Evolutionary conservation across 53 echinoderm and acorn worm genomes (phyloP).

Genomic region (Echinarachnius parma): DNA sequence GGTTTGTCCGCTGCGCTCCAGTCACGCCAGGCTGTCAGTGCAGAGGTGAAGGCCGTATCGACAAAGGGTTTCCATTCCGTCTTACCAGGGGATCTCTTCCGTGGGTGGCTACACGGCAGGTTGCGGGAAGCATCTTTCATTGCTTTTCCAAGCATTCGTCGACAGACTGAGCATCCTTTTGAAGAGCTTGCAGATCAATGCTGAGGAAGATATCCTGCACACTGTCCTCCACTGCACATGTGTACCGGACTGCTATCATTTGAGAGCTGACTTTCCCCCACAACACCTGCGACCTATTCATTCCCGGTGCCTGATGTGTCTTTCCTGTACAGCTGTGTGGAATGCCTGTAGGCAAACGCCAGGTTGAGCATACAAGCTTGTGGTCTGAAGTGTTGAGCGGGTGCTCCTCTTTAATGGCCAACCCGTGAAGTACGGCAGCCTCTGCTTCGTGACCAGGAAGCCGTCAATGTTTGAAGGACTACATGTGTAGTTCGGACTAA

Average conservation of each 20-base stretch:
- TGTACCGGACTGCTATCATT: background rate
- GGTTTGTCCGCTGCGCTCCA: background rate
- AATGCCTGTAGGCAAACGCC: background rate
- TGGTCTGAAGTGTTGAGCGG: background rate
- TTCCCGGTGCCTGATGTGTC: background rate
- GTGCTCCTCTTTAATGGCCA: background rate
- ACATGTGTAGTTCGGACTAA: too few relatives aligned
- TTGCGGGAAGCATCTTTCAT: background rate
- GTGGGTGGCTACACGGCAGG: background rate
- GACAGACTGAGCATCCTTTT: background rate
- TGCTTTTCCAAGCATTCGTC: background rate
- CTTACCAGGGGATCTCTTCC: background rate
- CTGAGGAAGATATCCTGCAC: background rate
- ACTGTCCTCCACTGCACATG: background rate
- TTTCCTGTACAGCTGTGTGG: background rate
- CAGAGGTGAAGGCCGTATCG: background rate
- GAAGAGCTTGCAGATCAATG: background rate
- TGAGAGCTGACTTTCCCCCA: background rate
- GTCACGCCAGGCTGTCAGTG: background rate
- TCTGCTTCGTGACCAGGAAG: background rate
- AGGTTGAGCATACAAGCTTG: background rate
- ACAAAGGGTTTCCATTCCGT: background rate
- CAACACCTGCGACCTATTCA: background rate
- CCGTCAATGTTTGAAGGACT: background rate
- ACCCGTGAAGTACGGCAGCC: background rate